A percentile compares a stretch with the other conserved stretches of the same genome.
These are phyloP conservation scores for Acanthosepion esculentum DNA, from an alignment of 2,888 invertebrate genomes.

Conservation along the genomic window DNA sequence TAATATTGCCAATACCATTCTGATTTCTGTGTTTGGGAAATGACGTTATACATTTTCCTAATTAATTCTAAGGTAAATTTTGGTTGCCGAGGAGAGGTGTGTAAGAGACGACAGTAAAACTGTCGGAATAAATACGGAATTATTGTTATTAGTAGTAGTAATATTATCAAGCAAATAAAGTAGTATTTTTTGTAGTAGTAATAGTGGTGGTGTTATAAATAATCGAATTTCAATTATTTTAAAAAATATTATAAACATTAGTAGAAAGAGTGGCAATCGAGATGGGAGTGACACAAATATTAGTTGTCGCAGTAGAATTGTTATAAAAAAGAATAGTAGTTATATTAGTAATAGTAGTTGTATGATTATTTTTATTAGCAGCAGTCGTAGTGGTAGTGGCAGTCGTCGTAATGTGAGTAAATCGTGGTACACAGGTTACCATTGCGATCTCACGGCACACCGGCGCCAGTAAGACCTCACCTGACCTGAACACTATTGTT, in stretches of 20 bases:
- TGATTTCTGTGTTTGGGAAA: no score
- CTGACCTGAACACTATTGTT: neutral
- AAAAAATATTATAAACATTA: neutral
- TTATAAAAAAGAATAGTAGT: neutral
- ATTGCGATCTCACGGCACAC: slow-evolving; percentile 6
- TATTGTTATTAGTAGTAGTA: no score
- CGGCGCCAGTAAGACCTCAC: slow-evolving; percentile 33
- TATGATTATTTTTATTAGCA: neutral
- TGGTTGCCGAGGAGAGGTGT: no score
- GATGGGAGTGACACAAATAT: neutral
- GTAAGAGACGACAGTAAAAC: no score
- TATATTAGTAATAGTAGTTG: neutral
- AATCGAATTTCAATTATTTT: neutral
- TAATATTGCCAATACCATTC: no score
- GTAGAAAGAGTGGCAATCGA: neutral
- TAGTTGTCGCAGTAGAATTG: neutral
- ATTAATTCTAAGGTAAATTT: no score
- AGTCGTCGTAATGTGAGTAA: neutral
- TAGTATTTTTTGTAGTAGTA: no score
- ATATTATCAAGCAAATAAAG: no score
- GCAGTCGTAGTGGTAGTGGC: neutral
- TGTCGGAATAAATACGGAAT: no score
- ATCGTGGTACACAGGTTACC: slow-evolving; percentile 12
- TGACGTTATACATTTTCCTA: no score
- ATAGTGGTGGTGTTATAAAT: no score